phyloP scores from a whole-genome alignment of 2,888 invertebrate genomes.

The Ichneumoninae sp. region DNA sequence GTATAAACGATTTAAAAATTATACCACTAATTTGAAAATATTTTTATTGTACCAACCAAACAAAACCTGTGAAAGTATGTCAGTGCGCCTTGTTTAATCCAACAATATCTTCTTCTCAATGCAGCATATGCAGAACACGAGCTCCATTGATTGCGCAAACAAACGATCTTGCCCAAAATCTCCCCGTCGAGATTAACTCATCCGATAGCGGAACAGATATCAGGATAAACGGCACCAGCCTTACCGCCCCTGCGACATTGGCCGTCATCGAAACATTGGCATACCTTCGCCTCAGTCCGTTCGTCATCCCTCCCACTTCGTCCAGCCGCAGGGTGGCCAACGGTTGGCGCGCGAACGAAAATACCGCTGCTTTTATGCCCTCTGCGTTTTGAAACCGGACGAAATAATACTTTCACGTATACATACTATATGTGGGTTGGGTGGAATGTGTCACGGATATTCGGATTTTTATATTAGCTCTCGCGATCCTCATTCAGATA shows the following conservation, averaged over 20 bases:
- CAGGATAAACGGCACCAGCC: background rate
- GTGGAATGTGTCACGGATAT: conserved; percentile 46
- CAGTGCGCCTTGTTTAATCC: too few relatives aligned
- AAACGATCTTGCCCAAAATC: background rate
- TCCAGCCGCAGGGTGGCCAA: background rate
- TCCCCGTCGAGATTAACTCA: background rate
- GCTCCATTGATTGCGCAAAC: background rate
- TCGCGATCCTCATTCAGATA: conserved; percentile 56
- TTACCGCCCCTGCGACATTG: background rate
- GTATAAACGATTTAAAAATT: too few relatives aligned
- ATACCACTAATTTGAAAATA: too few relatives aligned
- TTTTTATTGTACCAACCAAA: too few relatives aligned
- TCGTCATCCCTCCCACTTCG: background rate
- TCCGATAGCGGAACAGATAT: background rate
- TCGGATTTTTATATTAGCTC: conserved; percentile 62
- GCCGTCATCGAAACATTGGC: background rate
- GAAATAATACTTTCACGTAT: conserved; percentile 1
- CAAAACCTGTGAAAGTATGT: too few relatives aligned
- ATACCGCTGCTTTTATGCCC: conserved; percentile 1
- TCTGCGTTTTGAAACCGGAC: background rate
- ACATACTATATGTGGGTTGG: background rate
- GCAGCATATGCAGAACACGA: background rate
- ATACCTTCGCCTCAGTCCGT: background rate
- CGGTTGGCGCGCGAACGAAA: background rate
- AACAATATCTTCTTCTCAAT: background rate